A percentile compares a stretch with the other conserved stretches of the same genome.
These are phyloP conservation scores for Palythoa heliodiscus DNA, from an alignment of 92 coral and sea anemone genomes.

Conservation along the genomic window DNA sequence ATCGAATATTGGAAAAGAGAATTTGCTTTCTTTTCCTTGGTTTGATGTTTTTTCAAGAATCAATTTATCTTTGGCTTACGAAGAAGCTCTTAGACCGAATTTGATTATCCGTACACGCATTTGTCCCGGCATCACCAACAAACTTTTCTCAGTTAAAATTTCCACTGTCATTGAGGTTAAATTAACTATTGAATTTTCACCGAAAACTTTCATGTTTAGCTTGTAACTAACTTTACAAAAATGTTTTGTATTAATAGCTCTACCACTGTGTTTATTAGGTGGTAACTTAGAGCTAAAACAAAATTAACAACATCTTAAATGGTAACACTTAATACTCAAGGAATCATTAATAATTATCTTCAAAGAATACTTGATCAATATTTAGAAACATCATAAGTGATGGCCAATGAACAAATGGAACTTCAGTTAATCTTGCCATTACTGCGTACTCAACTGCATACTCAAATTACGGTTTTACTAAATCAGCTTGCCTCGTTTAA, in stretches of 20 bases:
- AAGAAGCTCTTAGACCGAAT: not conserved
- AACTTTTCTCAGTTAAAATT: not conserved
- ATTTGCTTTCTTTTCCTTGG: slow-evolving; percentile 22
- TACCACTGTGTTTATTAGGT: not conserved
- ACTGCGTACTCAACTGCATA: slow-evolving; percentile 3
- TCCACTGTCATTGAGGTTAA: not conserved
- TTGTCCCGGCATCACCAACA: not conserved
- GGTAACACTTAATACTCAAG: slow-evolving; percentile 38
- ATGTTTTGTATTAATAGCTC: not conserved
- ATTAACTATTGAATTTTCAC: not conserved
- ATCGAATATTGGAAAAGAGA: slow-evolving; percentile 31
- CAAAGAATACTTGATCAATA: slow-evolving; percentile 24
- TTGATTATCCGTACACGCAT: slow-evolving; percentile 26
- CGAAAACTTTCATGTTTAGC: not conserved
- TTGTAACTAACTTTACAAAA: not conserved
- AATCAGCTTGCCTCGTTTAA: not conserved
- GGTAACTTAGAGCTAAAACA: slow-evolving; percentile 30
- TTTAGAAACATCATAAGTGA: not conserved
- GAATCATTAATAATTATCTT: slow-evolving; percentile 22
- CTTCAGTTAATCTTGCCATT: slow-evolving; percentile 3
- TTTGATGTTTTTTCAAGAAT: slow-evolving; percentile 2
- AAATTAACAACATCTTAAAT: slow-evolving; percentile 38
- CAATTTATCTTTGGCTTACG: slow-evolving; percentile 28
- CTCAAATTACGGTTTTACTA: not conserved
- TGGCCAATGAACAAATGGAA: slow-evolving; percentile 19